Conservation (phyloP, 2,113 vertebrate species). For the Chunga burmeisteri region DNA sequence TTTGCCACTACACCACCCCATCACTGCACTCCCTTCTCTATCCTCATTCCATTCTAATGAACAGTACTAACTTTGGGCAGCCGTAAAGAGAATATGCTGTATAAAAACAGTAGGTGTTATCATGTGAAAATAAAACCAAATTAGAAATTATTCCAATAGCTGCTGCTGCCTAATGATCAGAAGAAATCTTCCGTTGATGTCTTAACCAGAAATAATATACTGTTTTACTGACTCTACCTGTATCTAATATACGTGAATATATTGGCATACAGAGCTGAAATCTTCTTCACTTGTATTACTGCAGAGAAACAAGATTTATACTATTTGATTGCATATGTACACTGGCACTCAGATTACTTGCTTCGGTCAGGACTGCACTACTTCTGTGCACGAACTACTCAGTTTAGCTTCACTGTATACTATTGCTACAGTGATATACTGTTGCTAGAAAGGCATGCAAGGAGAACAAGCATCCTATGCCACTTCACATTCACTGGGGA, state of each 20-base stretch:
- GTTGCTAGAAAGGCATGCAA: background rate
- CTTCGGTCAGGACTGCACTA: background rate
- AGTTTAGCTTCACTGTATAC: background rate
- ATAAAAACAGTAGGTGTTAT: background rate
- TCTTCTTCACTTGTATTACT: background rate
- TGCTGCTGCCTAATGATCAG: slow-evolving; percentile 19
- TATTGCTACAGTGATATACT: background rate
- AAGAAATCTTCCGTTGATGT: slow-evolving; percentile 29
- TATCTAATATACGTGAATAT: background rate
- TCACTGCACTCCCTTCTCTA: background rate
- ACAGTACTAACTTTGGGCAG: slow-evolving; percentile 49
- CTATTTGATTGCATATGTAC: background rate
- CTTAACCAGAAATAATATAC: slow-evolving; percentile 55
- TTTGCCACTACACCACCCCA: background rate
- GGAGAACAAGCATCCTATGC: background rate
- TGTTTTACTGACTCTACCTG: background rate
- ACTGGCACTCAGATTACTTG: background rate
- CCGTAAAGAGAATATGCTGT: background rate
- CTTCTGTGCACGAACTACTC: background rate
- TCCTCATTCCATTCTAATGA: slow-evolving; percentile 49
- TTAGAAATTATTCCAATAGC: background rate
- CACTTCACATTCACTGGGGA: background rate
- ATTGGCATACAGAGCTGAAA: background rate
- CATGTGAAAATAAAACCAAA: background rate
- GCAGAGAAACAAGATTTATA: background rate